These are phyloP conservation scores for Phalacrocorax brasilianus DNA, from an alignment of 2,113 vertebrate species.

Conservation along the genomic window DNA sequence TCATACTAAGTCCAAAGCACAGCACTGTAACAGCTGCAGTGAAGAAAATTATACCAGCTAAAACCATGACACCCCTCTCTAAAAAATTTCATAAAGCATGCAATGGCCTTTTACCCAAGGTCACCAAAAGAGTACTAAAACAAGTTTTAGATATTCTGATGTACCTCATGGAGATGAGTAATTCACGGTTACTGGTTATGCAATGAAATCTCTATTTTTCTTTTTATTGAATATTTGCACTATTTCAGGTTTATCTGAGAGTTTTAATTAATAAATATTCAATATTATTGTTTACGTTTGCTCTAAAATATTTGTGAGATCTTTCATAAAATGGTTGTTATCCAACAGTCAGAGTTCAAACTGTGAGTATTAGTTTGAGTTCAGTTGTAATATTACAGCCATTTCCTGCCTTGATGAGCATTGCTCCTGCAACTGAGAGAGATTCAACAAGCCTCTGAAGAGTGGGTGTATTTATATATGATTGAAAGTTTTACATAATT, in stretches of 20 bases:
- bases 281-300: not conserved
- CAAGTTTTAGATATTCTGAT: not conserved
- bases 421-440: not conserved
- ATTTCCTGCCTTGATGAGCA: not conserved
- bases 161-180: not conserved
- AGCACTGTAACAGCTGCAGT: no score
- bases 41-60: no score
- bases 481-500: not conserved
- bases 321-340: not conserved
- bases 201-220: not conserved
- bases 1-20: no score
- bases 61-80: not conserved
- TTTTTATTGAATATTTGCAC: not conserved
- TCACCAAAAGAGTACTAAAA: not conserved
- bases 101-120: not conserved
- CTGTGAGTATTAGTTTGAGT: not conserved
- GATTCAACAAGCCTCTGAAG: not conserved
- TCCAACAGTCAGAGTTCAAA: not conserved
- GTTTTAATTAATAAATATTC: not conserved
- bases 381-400: not conserved
- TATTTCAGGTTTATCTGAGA: not conserved
- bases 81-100: not conserved
- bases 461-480: not conserved
- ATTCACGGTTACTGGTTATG: not conserved
- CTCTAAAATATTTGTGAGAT: not conserved